These are phyloP conservation scores for Heliconius hermathena DNA, from an alignment of 1,140 invertebrate genomes.

Conservation along the genomic window DNA sequence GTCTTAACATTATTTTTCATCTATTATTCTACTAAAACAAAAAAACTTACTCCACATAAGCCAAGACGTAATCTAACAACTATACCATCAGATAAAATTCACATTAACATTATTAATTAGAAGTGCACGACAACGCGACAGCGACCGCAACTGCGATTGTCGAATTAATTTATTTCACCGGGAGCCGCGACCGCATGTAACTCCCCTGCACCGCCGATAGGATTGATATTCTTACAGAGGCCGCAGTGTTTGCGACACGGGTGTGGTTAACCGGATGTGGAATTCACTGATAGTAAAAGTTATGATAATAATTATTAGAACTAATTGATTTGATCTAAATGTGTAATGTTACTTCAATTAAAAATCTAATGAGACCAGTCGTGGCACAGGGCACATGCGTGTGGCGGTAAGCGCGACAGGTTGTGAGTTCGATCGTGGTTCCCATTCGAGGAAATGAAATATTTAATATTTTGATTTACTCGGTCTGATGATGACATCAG, in stretches of 20 bases:
- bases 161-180: constrained; percentile 19
- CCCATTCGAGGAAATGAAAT: neutral
- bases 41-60: neutral
- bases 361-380: too few species aligned
- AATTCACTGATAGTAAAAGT: too few species aligned
- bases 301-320: too few species aligned
- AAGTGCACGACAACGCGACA: neutral
- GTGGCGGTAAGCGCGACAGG: too few species aligned
- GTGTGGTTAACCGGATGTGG: neutral
- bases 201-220: too few species aligned
- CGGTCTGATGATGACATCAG: too few species aligned
- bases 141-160: constrained; percentile 1
- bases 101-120: neutral
- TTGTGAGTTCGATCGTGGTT: neutral
- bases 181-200: neutral
- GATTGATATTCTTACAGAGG: constrained; percentile 18
- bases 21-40: neutral
- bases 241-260: constrained; percentile 21
- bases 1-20: too few species aligned
- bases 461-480: neutral
- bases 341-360: too few species aligned
- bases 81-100: neutral
- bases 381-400: too few species aligned
- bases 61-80: neutral
- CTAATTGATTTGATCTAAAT: too few species aligned